Base-by-base conservation (phyloP, 2,797 vertebrate species). In the Galagoides demidoff region DNA sequence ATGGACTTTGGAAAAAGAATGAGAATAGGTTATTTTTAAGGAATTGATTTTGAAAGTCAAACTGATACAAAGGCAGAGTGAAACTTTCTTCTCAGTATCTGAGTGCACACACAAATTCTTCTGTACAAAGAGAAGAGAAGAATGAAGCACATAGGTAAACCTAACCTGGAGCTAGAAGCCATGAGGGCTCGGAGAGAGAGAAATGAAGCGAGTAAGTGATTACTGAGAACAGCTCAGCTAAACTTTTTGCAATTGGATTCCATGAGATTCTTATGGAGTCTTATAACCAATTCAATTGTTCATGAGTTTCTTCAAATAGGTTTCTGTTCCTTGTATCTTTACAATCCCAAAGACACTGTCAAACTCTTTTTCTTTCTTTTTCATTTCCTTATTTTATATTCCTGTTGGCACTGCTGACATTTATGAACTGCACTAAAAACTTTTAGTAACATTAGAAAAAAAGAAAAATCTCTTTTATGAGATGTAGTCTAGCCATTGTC, bases 391-490 rank as follows among this genome's bases (percentile, higher is more conserved):
- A 63, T 57, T 37, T 78, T 34, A 43, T 13, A 52, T 52, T 52
- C 52, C 61, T 68, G 16, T 25, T 84, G 78, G 23, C 34, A 94
- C 10, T 74, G 55, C 25, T 83, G 70, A 70, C 1, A 29, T 92
- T 93, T 25, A 74, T 92, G 61, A 92, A 86, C 64, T 9, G 23
- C 31, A 95, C 29, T 55, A 25, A 59, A 84, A 92, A 2, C 55
- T 97, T 83, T 70, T 22, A 85, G 27, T 85, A 83, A 68, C 73
- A 19, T 34, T 78, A 79, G n/a, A 25, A 37, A 96, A 95, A 91
- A 74, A 66, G 61, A 78, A 95, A 95, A 87, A 3, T 63, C 34
- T 70, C 3, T 57, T 93, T 45, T 61, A 81, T 66, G 55, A 93
- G 79, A 77, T 77, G 13, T 6, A 82, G 29, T 49, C 23, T 55